Percentiles rank a stretch among this genome's conserved stretches.
Evolutionary conservation across 2,888 invertebrate genomes (phyloP).

Genomic region (Drymonia ruficornis): DNA sequence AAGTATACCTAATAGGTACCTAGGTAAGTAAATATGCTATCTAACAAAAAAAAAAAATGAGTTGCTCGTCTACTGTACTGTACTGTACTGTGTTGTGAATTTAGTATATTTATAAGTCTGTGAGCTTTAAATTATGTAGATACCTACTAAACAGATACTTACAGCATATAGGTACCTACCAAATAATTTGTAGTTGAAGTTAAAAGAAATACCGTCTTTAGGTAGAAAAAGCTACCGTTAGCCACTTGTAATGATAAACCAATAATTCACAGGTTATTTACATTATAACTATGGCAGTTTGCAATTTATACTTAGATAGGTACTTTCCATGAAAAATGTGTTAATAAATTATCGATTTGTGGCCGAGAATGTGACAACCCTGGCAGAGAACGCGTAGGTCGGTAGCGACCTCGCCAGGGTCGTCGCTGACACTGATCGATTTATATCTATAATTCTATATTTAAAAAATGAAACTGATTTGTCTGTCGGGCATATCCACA

Average conservation of each 20-base stretch:
- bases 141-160: not conserved
- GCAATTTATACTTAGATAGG: not conserved
- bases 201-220: not conserved
- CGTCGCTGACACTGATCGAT: slow-evolving; percentile 34
- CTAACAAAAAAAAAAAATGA: no score
- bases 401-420: slow-evolving; percentile 37
- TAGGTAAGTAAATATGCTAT: no score
- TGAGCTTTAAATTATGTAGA: not conserved
- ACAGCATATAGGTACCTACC: not conserved
- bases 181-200: not conserved
- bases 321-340: not conserved
- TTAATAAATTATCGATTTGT: not conserved
- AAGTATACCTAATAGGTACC: no score
- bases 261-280: slow-evolving; percentile 1
- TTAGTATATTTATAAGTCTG: no score
- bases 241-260: not conserved
- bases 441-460: slow-evolving; percentile 20
- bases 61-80: no score
- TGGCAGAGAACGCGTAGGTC: slow-evolving; percentile 42
- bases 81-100: no score
- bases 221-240: not conserved
- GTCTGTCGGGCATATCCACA: not conserved
- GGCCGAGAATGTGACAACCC: slow-evolving; percentile 8
- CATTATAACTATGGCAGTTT: not conserved
- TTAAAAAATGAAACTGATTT: not conserved